Percentiles rank a stretch among this genome's conserved stretches.
phyloP scores from a whole-genome alignment of 2,888 invertebrate species.

The Acanthopleura granulata region DNA sequence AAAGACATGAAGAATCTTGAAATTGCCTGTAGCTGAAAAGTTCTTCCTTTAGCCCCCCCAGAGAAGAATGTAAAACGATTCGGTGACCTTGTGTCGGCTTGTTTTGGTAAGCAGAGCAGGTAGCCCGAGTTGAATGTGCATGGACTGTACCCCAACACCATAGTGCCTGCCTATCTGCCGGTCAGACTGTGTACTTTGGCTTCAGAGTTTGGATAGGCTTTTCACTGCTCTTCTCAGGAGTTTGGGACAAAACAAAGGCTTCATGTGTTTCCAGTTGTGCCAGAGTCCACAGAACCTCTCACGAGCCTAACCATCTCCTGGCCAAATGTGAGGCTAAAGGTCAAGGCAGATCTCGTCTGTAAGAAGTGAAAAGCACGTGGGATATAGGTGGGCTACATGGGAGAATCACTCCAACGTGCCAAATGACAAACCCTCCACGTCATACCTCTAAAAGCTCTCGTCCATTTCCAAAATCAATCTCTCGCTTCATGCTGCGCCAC shows the following conservation, averaged over 20 bases:
- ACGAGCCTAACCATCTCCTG: background rate
- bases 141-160: background rate
- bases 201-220: background rate
- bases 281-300: background rate
- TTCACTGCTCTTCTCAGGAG: background rate
- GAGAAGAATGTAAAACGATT: conserved; percentile 1
- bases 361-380: background rate
- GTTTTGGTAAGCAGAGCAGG: conserved; percentile 6
- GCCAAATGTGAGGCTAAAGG: background rate
- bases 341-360: background rate
- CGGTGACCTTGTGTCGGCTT: conserved; percentile 1
- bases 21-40: background rate
- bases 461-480: no score
- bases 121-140: background rate
- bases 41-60: background rate
- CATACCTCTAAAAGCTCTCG: no score
- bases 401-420: background rate
- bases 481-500: no score
- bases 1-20: background rate
- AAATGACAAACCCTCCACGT: no score
- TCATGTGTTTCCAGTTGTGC: conserved; percentile 3
- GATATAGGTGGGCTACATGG: background rate
- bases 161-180: background rate
- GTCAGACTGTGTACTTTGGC: background rate
- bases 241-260: background rate